Evolutionary conservation across 2,113 vertebrate species (phyloP), one percentile per base, ranked within the genome.

Genomic region (Brienomyrus longianalis): DNA sequence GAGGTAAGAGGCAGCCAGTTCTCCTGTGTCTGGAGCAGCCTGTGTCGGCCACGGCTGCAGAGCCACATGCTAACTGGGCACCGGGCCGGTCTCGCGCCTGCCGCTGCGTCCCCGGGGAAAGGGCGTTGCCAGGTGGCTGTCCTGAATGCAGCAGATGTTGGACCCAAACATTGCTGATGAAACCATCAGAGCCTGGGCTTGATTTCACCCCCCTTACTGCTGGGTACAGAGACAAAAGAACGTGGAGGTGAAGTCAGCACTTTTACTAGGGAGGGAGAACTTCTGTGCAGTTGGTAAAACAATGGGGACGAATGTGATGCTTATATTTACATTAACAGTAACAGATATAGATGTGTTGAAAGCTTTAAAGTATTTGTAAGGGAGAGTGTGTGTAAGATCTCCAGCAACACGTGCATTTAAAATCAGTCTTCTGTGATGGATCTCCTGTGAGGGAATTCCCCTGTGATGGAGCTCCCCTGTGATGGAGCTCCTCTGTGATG

Each of bases 81-180:
- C 10, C 45, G 51, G 43, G 47, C 27, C 23, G 27, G 19, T 54
- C 74, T 89, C 74, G 27, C 54, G 54, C 90, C 48, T 50, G 17
- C 7, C 54, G 45, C 86, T 9, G n/a, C 43, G 17, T 50, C 90
- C 70, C 0, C 13, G n/a, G 51, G 70, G 52, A 5, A 3, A 13
- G 35, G 23, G 56, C 86, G 85, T 10, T 39, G 90, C 87, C 90
- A 90, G 90, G 90, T 90, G 90, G 90, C 87, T 23, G 87, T 90
- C 86, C 86, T 83, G 35, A 45, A 86, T 48, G 31, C 89, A 90
- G 70, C 89, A 90, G 89, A 90, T 90, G 87, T 84, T 83, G 77
- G n/a, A 62, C 74, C 87, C 80, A 88, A 90, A 90, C 80, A 84
- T 31, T 83, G 87, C 56, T 56, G 87, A 88, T 66, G 87, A 90